Percentiles rank a stretch among this genome's conserved stretches.
These are phyloP conservation scores for Drosophila arawakana DNA, from an alignment of 1,140 invertebrate genomes.

Conservation along the genomic window DNA sequence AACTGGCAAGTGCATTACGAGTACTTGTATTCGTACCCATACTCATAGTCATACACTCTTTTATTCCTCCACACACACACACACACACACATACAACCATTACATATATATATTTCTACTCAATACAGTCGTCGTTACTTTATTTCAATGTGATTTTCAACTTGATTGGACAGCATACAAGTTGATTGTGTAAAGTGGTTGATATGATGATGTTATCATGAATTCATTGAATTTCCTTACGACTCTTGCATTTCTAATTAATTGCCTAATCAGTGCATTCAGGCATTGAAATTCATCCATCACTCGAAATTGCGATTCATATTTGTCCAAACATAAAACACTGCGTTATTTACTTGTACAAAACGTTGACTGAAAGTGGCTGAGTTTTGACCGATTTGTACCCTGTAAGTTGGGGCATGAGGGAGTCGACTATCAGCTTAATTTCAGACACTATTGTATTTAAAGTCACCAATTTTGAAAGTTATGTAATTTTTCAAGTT, in stretches of 20 bases:
- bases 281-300: background rate
- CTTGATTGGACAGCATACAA: slow-evolving; percentile 14
- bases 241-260: slow-evolving; percentile 12
- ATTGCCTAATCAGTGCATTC: slow-evolving; percentile 20
- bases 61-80: background rate
- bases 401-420: background rate
- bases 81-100: too few species aligned
- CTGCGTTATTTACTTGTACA: background rate
- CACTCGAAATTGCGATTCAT: background rate
- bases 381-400: background rate
- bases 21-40: background rate
- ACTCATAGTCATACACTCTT: background rate
- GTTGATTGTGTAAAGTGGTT: background rate
- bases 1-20: background rate
- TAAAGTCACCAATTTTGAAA: too few species aligned
- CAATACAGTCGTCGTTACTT: background rate
- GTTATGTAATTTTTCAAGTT: too few species aligned
- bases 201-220: background rate
- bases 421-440: too few species aligned
- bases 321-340: background rate
- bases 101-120: background rate
- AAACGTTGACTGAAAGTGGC: background rate
- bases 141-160: slow-evolving; percentile 21
- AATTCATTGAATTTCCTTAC: background rate
- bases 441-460: too few species aligned